Percentiles rank a stretch among this genome's conserved stretches.
Conservation (phyloP, 2,113 vertebrate genomes). For the Psilopsiagon aymara region DNA sequence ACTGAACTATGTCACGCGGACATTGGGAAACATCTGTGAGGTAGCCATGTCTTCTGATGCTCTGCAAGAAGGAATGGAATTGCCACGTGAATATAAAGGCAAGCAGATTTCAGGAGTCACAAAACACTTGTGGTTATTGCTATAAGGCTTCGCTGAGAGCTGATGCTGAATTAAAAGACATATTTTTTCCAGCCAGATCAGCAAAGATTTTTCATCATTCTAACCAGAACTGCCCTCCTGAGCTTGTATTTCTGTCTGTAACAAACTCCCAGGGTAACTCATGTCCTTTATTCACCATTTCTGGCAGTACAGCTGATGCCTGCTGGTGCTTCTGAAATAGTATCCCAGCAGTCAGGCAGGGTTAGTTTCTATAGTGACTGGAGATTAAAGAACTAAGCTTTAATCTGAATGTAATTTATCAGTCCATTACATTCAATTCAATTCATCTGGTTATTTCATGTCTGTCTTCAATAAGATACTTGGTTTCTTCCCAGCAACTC, state of each 20-base stretch:
- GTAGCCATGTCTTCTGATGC: background rate
- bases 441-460: background rate
- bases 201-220: background rate
- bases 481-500: background rate
- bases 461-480: background rate
- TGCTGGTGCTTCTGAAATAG: slow-evolving; percentile 2
- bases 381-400: background rate
- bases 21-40: background rate
- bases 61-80: background rate
- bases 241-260: background rate
- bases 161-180: background rate
- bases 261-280: background rate
- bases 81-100: background rate
- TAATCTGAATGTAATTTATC: background rate
- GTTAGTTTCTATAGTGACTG: slow-evolving; percentile 41
- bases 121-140: background rate
- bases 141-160: background rate
- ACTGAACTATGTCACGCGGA: background rate
- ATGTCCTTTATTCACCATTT: background rate
- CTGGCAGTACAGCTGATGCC: background rate
- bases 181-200: background rate
- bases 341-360: background rate
- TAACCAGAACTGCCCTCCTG: background rate
- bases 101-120: background rate
- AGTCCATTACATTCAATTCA: background rate